phyloP scores from a whole-genome alignment of 1,140 invertebrate genomes.

The Drosophila azteca region DNA sequence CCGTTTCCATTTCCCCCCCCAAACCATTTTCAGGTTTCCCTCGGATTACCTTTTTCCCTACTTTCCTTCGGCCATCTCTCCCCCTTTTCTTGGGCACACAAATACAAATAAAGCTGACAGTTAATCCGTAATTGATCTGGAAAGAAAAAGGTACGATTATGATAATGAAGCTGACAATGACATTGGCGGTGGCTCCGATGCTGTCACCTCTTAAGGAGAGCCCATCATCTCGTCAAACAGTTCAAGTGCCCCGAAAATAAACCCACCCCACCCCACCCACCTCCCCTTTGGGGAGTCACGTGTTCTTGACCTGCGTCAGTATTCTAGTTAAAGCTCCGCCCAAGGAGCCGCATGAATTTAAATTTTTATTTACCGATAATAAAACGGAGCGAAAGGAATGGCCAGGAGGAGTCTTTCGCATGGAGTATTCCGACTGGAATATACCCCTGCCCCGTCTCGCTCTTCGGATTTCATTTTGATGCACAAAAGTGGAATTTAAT shows the following conservation, averaged over 20 bases:
- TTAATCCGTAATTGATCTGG: conserved; percentile 80
- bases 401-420: no score
- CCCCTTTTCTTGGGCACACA: conserved; percentile 17
- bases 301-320: conserved; percentile 36
- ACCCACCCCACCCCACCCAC: no score
- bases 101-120: conserved; percentile 76
- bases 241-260: conserved; percentile 13
- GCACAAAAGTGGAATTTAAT: no score
- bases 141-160: conserved; percentile 54
- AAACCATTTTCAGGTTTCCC: no score
- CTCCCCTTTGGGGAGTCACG: conserved; percentile 9
- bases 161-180: conserved; percentile 52
- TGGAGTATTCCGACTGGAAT: background rate
- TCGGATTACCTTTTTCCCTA: conserved; percentile 52
- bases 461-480: no score
- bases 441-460: no score
- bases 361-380: conserved; percentile 60
- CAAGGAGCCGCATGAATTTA: conserved; percentile 66
- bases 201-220: conserved; percentile 20
- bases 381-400: background rate
- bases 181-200: conserved; percentile 26
- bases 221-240: conserved; percentile 34
- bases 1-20: conserved; percentile 43
- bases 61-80: conserved; percentile 5
- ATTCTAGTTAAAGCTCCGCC: conserved; percentile 16